Evolutionary conservation across 2,888 invertebrate genomes (phyloP).

Genomic region (Scrobipalpa atriplicella): DNA sequence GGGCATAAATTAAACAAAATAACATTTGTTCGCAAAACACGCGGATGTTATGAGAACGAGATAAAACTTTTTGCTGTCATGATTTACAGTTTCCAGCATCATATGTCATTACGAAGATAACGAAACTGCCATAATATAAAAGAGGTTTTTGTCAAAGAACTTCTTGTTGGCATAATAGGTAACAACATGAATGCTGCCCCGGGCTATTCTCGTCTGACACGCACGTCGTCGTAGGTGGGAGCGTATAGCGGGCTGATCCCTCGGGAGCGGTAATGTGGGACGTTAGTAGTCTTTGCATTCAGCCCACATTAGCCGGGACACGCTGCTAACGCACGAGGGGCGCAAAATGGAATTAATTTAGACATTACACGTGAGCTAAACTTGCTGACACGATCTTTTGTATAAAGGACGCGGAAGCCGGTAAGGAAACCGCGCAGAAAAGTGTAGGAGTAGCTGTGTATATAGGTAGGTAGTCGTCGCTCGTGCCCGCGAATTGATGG

Average conservation of each 20-base stretch:
- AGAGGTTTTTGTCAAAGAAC: slow-evolving; percentile 28
- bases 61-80: neutral
- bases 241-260: slow-evolving; percentile 44
- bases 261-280: slow-evolving; percentile 61
- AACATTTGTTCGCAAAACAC: neutral
- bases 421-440: slow-evolving; percentile 21
- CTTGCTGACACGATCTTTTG: slow-evolving; percentile 35
- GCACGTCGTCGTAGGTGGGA: slow-evolving; percentile 36
- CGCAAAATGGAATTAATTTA: slow-evolving; percentile 47
- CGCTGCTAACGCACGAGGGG: slow-evolving; percentile 51
- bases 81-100: slow-evolving; percentile 1
- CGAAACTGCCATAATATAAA: slow-evolving; percentile 9
- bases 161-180: slow-evolving; percentile 37
- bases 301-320: slow-evolving; percentile 65
- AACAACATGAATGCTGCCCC: slow-evolving; percentile 38
- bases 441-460: neutral
- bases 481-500: slow-evolving; percentile 48
- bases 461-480: slow-evolving; percentile 16
- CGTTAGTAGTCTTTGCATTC: slow-evolving; percentile 67
- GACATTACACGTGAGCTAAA: slow-evolving; percentile 43
- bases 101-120: slow-evolving; percentile 14
- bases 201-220: slow-evolving; percentile 41
- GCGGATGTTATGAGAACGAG: slow-evolving; percentile 5
- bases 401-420: slow-evolving; percentile 32
- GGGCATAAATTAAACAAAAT: neutral